Evolutionary conservation across 2,113 vertebrate species (phyloP).

Genomic region (Ardeotis arabs): DNA sequence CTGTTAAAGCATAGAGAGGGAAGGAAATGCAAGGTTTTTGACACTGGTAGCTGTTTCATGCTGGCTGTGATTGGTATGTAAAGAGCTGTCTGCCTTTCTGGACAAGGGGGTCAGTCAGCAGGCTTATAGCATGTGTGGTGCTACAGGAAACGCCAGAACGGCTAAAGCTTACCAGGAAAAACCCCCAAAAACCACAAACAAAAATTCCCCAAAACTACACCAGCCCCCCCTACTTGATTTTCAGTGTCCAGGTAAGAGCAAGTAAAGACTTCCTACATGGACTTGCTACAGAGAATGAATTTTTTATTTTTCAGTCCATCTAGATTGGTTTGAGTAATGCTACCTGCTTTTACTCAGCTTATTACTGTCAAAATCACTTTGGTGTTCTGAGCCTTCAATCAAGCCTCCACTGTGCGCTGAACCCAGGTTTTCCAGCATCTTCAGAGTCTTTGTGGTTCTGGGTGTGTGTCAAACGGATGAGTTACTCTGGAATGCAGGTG

Average conservation of each 20-base stretch:
- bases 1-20: neutral
- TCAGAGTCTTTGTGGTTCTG: neutral
- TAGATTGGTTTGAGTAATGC: neutral
- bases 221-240: neutral
- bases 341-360: neutral
- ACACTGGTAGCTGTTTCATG: neutral
- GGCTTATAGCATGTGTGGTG: neutral
- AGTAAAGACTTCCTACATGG: neutral
- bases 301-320: fast-evolving
- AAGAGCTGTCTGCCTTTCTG: neutral
- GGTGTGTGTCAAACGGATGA: neutral
- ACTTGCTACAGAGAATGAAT: neutral
- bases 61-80: neutral
- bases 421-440: neutral
- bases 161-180: neutral
- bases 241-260: neutral
- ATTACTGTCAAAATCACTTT: neutral
- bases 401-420: neutral
- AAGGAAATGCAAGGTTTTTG: neutral
- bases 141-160: neutral
- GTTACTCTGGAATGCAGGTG: neutral
- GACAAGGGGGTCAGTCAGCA: neutral
- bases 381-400: neutral
- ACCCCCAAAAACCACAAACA: neutral
- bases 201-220: neutral